Conservation (phyloP, 2,113 vertebrate species). For the Bucco capensis region DNA sequence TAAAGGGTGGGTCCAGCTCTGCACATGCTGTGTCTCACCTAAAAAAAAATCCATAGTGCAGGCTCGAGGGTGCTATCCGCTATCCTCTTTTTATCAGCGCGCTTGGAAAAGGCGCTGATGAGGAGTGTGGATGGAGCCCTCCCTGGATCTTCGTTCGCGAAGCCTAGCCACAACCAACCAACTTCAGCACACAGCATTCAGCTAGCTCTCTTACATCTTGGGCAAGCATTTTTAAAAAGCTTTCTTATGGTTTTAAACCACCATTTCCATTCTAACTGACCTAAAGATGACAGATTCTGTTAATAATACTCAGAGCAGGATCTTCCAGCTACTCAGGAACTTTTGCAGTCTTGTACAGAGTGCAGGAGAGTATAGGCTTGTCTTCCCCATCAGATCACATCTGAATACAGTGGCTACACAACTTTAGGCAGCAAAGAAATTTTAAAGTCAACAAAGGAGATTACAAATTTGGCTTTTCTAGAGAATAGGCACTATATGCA, state of each 20-base stretch:
- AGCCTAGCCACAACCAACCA: too few species aligned
- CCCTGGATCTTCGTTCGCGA: too few species aligned
- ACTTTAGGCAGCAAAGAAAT: not conserved
- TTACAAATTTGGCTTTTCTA: not conserved
- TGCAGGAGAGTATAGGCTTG: fast-evolving
- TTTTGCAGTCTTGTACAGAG: not conserved
- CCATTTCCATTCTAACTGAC: not conserved
- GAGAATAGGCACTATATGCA: not conserved
- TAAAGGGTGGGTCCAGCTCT: too few species aligned
- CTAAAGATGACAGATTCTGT: not conserved
- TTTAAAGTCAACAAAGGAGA: not conserved
- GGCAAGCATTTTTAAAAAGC: not conserved
- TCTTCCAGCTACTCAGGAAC: not conserved
- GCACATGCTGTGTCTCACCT: too few species aligned
- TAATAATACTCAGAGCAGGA: not conserved
- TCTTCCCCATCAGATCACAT: not conserved
- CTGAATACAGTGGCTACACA: not conserved
- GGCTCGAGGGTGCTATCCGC: too few species aligned
- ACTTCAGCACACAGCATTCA: too few species aligned
- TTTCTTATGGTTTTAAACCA: not conserved
- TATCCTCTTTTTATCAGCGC: too few species aligned
- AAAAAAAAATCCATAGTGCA: too few species aligned
- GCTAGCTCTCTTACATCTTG: not conserved
- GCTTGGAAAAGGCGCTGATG: too few species aligned
- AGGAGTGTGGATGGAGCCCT: too few species aligned